These are phyloP conservation scores for Myripristis murdjan DNA, from an alignment of 2,797 vertebrate species.

Conservation along the genomic window DNA sequence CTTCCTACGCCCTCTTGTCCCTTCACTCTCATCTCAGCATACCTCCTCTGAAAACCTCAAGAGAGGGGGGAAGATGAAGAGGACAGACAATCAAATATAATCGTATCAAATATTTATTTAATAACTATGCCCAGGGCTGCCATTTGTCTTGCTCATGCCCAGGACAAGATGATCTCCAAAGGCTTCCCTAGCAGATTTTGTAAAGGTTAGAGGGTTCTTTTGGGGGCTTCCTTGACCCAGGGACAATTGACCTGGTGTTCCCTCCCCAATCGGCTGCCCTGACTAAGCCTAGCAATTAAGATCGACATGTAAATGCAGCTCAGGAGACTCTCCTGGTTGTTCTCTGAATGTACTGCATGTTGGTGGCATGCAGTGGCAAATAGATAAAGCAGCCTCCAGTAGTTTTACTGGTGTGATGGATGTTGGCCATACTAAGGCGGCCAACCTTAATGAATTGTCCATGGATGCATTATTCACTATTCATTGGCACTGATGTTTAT, in stretches of 20 bases:
- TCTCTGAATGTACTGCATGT: too few relatives aligned
- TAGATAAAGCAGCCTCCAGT: not conserved
- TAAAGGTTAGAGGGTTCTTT: too few relatives aligned
- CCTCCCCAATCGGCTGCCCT: too few relatives aligned
- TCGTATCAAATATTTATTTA: slow-evolving; percentile 38
- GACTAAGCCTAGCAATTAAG: too few relatives aligned
- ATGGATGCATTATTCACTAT: too few relatives aligned
- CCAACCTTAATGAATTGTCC: not conserved
- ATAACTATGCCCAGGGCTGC: slow-evolving; percentile 10
- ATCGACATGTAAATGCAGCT: not conserved
- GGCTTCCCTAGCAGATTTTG: too few relatives aligned
- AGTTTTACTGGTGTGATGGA: not conserved
- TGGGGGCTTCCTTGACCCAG: too few relatives aligned
- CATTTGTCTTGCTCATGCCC: too few relatives aligned
- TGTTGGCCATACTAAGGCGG: not conserved
- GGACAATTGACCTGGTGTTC: too few relatives aligned
- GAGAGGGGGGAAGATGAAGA: slow-evolving; percentile 18
- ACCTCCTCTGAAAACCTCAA: slow-evolving; percentile 29
- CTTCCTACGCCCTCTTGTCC: slow-evolving; percentile 40
- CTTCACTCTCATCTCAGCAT: slow-evolving; percentile 19
- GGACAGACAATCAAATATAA: slow-evolving; percentile 8
- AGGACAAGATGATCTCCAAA: too few relatives aligned
- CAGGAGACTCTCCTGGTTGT: not conserved
- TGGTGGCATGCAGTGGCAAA: too few relatives aligned
- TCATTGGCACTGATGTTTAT: not conserved